Base-by-base conservation (phyloP, 2,888 invertebrate species). In the Mimachlamys varia region DNA sequence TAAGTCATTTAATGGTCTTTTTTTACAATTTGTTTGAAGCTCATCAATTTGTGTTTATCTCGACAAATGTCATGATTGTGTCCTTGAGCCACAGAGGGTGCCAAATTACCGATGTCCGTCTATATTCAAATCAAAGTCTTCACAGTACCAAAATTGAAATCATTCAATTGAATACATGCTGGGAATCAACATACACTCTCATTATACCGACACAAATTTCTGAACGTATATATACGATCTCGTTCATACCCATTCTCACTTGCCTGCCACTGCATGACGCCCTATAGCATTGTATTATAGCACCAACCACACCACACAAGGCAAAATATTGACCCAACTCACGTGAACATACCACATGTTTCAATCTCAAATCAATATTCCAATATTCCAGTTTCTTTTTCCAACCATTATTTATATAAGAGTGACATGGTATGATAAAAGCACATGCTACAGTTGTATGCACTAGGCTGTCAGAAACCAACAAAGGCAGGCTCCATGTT, bases 351-450 rank as follows among this genome's bases (percentile, higher is more conserved):
- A 76, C 76, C 76, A 76, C 33, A 76, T 76, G 76, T 76, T 76
- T 76, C 76, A 33, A 76, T 76, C 27, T 22, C 27, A 76, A 76
- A 76, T 76, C 76, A 76, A 76, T 76, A 76, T 27, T 76, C 33
- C 33, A 33, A 76, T 76, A 76, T 76, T 76, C 12, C 76, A 76
- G 76, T 76, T 76, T 76, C 76, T 76, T 76, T 76, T 76, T 76
- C 76, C 76, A 76, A 33, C 76, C 76, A 76, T 76, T 76, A 76
- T 76, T 76, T 33, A 76, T 76, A 76, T 76, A 76, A 76, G 33
- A 22, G 76, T 33, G 33, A 27, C 27, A 27, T 76, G 76, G 27
- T 76, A 76, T 15, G 12, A 12, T 76, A 27, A 7, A 7, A 62
- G 10, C 76, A 76, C 27, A 58, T 58, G 58, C 7, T 7, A n/a